A percentile compares a stretch with the other conserved stretches of the same genome.
These are phyloP conservation scores for Monomorium pharaonis DNA, from an alignment of 1,140 invertebrate species.

Conservation along the genomic window DNA sequence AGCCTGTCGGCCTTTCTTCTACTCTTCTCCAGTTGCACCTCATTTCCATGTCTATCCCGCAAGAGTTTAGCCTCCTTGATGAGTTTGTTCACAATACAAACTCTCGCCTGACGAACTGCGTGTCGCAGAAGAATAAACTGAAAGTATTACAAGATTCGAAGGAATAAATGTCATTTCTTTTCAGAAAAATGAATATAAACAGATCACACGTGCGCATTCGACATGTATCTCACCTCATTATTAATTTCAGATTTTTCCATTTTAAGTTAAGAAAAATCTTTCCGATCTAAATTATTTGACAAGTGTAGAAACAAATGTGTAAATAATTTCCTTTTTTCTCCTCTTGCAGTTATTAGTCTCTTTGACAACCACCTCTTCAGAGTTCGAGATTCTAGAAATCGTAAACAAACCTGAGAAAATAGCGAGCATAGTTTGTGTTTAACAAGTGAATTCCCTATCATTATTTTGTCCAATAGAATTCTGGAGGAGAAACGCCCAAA, in stretches of 20 bases:
- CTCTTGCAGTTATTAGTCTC: not conserved
- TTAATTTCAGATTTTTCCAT: conserved; percentile 76
- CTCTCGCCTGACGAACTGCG: conserved; percentile 72
- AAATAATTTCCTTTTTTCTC: not conserved
- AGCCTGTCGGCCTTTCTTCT: conserved; percentile 74
- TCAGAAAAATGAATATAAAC: not conserved
- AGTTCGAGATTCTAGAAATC: not conserved
- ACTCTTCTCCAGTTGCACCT: conserved; percentile 75
- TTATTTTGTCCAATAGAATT: not conserved
- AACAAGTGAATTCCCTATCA: not conserved
- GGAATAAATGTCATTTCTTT: conserved; percentile 19
- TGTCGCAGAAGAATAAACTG: conserved; percentile 80
- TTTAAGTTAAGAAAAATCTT: not conserved
- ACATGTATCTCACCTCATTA: conserved; percentile 73
- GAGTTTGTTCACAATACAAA: conserved; percentile 75
- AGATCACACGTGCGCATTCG: not conserved
- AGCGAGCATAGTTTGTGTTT: not conserved
- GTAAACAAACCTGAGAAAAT: not conserved
- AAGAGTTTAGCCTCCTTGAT: conserved; percentile 74
- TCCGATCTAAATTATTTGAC: not conserved
- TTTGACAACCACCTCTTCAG: no score
- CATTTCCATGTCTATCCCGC: conserved; percentile 73
- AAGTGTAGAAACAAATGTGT: not conserved
- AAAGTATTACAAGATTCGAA: conserved; percentile 58
- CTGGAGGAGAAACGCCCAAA: not conserved